Base-by-base conservation (phyloP, 2,888 invertebrate species). In the Schrankia costaestrigalis region DNA sequence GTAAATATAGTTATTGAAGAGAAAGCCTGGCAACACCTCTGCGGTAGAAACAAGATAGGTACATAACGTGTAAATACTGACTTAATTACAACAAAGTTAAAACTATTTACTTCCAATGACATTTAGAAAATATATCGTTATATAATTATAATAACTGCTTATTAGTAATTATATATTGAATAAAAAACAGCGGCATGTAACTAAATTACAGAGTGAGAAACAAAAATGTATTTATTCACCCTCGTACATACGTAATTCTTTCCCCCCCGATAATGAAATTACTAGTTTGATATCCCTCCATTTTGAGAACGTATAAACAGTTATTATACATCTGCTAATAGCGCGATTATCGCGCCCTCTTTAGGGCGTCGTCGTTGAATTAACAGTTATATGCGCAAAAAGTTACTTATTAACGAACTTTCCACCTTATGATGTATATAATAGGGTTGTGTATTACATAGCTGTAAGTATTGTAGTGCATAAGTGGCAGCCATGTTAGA, bases 401-500 rank as follows among this genome's bases (percentile, higher is more conserved):
- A 43, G 17, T 11, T n/a, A 12, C 10, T n/a, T 34, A 31, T 22
- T 35, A 15, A 33, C 39, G 37, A 29, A 56, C 11, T 46, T 54
- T 51, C 35, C 15, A 57, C 56, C 51, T 46, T 57, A 46, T 22
- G 14, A n/a, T 24, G 17, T 28, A 8, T 18, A n/a, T 5, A 27
- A 34, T 45, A 57, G 38, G 30, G 56, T 54, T 46, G 39, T 41
- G 40, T 43, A 46, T 57, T 37, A 35, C 46, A 41, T 24, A 35
- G 6, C 35, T 25, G 27, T 5, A 27, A 41, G 31, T 35, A 22
- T 38, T 30, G 8, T 46, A 48, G 51, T 53, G 35, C 48, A 59
- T 63, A 59, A 62, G 56, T 41, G 60, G 60, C 60, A 45, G 62
- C 51, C 58, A 65, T 63, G 32, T 58, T 60, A 56, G 60, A 56